phyloP scores from a whole-genome alignment of 1,140 invertebrate genomes.

The Nasonia longicornis region DNA sequence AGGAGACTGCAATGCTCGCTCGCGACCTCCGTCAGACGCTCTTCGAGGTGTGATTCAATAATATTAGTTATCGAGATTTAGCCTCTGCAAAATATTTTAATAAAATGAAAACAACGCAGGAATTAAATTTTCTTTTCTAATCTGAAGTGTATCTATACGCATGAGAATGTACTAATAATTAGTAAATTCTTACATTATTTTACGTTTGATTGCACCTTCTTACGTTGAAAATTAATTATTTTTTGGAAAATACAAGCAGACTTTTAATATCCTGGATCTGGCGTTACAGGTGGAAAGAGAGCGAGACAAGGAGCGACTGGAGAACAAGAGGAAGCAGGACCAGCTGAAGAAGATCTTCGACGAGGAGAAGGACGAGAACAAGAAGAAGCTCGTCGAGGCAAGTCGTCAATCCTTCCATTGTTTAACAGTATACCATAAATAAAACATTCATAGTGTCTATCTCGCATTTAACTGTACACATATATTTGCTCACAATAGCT shows the following conservation, averaged over 20 bases:
- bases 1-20: constrained; percentile 91
- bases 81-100: too few species aligned
- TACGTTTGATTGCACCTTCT: too few species aligned
- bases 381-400: constrained; percentile 82
- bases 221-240: too few species aligned
- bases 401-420: background rate
- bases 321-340: constrained; percentile 86
- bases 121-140: background rate
- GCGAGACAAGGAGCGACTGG: constrained; percentile 88
- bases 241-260: background rate
- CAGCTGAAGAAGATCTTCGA: constrained; percentile 86
- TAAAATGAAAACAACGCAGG: too few species aligned
- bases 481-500: background rate
- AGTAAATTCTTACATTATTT: too few species aligned
- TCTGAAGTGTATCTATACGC: too few species aligned
- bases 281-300: constrained; percentile 81
- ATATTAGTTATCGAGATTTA: background rate
- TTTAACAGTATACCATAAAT: background rate
- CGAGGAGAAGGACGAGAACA: constrained; percentile 90
- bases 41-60: constrained; percentile 75
- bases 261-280: background rate
- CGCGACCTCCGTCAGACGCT: constrained; percentile 88
- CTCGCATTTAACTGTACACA: background rate
- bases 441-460: background rate
- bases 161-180: too few species aligned